Base-by-base conservation (phyloP, 2,888 invertebrate genomes). In the Ctenicera cuprea region DNA sequence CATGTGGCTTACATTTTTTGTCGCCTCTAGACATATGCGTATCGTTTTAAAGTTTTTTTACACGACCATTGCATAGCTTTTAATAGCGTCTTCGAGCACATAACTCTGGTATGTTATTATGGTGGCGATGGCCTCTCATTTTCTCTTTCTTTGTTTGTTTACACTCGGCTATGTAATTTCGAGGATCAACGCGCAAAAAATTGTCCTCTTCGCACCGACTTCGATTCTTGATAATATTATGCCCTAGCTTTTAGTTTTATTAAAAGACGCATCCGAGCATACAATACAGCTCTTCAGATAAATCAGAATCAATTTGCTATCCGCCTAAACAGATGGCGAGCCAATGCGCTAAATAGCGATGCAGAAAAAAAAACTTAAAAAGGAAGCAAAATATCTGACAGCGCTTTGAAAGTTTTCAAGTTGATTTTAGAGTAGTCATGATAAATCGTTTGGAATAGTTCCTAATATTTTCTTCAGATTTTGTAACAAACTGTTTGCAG, bases 1-100 rank as follows among this genome's bases (percentile, higher is more conserved):
- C 75, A 78, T 75, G 73, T 78, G 75, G 65, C 63, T 73, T 59
- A 48, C 48, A 61, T 74, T 76, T 76, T 76, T 76, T 76, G 70
- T 76, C 76, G 72, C 75, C 69, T 64, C 38, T n/a, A 45, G 54
- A 76, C 76, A 76, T 76, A 65, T 76, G 76, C 73, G 72, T 75
- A 72, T 72, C 76, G 75, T 76, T 76, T 72, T 38, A 74, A 26
- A 54, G 33, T 64, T 72, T 76, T 68, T 74, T 71, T 65, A 33
- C n/a, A 12, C 69, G 66, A 68, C 59, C 72, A 61, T 68, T 68
- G 72, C 72, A 69, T 54, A 59, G 75, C 71, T 61, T 71, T 72
- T 72, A 71, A 71, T 71, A 66, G 57, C 71, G 43, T 45, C 26
- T 71, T 64, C 45, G 37, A 62, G 22, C 30, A 22, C 61, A 59